Evolutionary conservation across 2,888 invertebrate genomes (phyloP).

Genomic region (Drosophila longiperda): DNA sequence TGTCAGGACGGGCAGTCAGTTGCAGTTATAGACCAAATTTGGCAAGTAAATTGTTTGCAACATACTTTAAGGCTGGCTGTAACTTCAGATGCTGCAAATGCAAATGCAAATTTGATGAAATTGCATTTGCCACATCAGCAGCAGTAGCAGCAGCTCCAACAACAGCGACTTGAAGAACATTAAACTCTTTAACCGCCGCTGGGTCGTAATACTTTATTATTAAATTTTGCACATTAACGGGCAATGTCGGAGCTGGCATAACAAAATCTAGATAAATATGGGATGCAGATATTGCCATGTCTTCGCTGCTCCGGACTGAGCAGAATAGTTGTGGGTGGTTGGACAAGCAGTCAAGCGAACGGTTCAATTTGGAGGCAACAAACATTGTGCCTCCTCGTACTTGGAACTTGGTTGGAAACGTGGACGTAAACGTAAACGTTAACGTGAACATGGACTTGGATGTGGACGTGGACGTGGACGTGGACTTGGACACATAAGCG

Average conservation of each 20-base stretch:
- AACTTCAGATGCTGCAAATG: constrained; percentile 20
- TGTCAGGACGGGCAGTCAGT: constrained; percentile 56
- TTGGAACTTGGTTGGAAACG: constrained; percentile 18
- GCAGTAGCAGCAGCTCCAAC: background rate
- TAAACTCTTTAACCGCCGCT: constrained; percentile 71
- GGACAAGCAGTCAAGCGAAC: constrained; percentile 65
- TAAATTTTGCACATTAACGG: constrained; percentile 78
- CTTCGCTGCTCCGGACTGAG: constrained; percentile 4
- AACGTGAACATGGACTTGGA: background rate
- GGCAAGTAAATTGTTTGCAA: constrained; percentile 56
- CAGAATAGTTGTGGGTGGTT: background rate
- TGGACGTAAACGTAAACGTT: constrained; percentile 11
- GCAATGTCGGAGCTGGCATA: constrained; percentile 53
- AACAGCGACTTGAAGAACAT: constrained; percentile 41
- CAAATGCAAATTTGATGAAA: constrained; percentile 50
- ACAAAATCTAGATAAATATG: constrained; percentile 80
- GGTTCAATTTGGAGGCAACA: constrained; percentile 75
- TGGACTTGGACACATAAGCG: constrained; percentile 63
- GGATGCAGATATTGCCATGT: constrained; percentile 52
- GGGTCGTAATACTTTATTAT: constrained; percentile 75
- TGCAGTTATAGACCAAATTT: constrained; percentile 67
- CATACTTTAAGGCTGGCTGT: constrained; percentile 54
- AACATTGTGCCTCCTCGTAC: constrained; percentile 49
- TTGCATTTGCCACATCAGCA: constrained; percentile 45
- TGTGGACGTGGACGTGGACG: constrained; percentile 7